Percentiles rank a stretch among this genome's conserved stretches.
These are phyloP conservation scores for Cryptocephalus moraei DNA, from an alignment of 2,888 invertebrate species.

Conservation along the genomic window DNA sequence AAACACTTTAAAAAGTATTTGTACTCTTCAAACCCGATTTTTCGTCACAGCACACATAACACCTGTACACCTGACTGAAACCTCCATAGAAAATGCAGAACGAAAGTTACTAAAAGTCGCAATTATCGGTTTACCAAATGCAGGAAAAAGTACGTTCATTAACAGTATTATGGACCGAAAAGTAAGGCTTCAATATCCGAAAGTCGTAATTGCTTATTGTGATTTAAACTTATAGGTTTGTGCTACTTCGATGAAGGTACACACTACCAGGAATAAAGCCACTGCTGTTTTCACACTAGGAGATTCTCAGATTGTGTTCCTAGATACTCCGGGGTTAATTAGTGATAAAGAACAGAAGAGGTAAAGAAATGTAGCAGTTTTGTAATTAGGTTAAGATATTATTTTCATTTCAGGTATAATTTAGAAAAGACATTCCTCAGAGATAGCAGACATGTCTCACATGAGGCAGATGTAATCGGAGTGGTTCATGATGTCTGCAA, in stretches of 20 bases:
- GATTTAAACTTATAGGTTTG: slow-evolving; percentile 55
- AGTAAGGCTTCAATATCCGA: slow-evolving; percentile 40
- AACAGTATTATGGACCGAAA: slow-evolving; percentile 74
- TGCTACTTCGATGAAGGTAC: slow-evolving; percentile 83
- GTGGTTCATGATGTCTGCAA: slow-evolving; percentile 80
- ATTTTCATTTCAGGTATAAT: slow-evolving; percentile 43
- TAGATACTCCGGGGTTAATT: slow-evolving; percentile 90
- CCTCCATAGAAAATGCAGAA: background rate
- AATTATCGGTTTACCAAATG: slow-evolving; percentile 88
- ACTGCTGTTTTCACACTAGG: slow-evolving; percentile 63
- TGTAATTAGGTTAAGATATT: background rate
- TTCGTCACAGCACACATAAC: no score
- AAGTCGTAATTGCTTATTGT: background rate
- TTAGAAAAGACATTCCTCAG: slow-evolving; percentile 48
- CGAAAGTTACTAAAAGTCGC: slow-evolving; percentile 58
- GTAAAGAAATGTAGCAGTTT: slow-evolving; percentile 36
- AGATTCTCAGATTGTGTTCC: slow-evolving; percentile 79
- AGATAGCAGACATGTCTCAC: slow-evolving; percentile 49
- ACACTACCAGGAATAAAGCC: slow-evolving; percentile 71
- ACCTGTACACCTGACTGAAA: background rate
- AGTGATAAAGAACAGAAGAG: slow-evolving; percentile 55
- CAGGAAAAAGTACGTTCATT: slow-evolving; percentile 91
- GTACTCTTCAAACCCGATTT: no score
- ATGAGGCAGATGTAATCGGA: slow-evolving; percentile 69
- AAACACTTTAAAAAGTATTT: no score